Evolutionary conservation across 2,888 invertebrate species (phyloP).

Genomic region (Eupithecia dodoneata): DNA sequence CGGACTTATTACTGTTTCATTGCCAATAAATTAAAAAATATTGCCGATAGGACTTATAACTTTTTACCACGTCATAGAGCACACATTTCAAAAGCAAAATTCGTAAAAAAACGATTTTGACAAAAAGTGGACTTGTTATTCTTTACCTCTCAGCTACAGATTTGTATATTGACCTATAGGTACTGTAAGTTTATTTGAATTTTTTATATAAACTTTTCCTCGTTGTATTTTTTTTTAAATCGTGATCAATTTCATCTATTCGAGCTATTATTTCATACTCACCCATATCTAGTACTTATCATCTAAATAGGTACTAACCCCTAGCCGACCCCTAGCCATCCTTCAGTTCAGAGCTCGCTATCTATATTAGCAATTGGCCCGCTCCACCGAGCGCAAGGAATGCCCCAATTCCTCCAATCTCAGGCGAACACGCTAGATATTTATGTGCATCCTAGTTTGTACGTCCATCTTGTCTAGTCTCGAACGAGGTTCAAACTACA

Average conservation of each 20-base stretch:
- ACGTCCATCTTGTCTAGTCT: neutral
- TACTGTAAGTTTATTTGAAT: too few relatives aligned
- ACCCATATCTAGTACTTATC: neutral
- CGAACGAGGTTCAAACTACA: neutral
- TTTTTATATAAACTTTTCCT: too few relatives aligned
- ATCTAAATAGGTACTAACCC: neutral
- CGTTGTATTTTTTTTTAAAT: too few relatives aligned
- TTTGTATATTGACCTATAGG: too few relatives aligned
- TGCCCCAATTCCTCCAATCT: constrained; percentile 35
- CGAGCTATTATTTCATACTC: neutral
- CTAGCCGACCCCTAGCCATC: constrained; percentile 14
- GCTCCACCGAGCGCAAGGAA: constrained; percentile 33
- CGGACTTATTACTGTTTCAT: too few relatives aligned
- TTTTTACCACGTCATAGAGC: too few relatives aligned
- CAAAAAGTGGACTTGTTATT: too few relatives aligned
- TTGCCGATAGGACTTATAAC: too few relatives aligned
- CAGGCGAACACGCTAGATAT: constrained; percentile 24
- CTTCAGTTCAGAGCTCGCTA: constrained; percentile 28
- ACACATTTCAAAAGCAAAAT: too few relatives aligned
- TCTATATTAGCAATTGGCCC: constrained; percentile 33
- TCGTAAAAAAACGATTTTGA: too few relatives aligned
- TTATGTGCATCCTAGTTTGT: constrained; percentile 20
- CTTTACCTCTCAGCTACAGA: too few relatives aligned
- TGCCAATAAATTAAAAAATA: too few relatives aligned
- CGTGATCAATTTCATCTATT: neutral